Evolutionary conservation across 1,140 invertebrate species (phyloP), one percentile per base, ranked within the genome.

Genomic region (Drosophila orena): DNA sequence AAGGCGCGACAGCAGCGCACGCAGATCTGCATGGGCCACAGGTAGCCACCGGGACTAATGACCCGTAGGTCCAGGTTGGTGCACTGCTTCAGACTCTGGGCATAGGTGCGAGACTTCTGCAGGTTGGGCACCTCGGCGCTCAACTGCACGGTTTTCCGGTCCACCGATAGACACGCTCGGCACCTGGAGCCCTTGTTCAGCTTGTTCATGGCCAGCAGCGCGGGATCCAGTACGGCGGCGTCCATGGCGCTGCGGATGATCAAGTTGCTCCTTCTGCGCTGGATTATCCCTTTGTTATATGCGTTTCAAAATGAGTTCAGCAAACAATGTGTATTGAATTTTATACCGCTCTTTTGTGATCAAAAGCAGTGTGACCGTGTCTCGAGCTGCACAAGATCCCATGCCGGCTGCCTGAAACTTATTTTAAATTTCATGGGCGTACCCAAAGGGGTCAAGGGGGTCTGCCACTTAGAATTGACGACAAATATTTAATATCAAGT

Each of bases 11-110:
- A 91, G 17, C 88, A 91, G 1, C 88, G 84, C 5, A 85, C 30
- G 42, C 88, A 91, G 20, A 91, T 89, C 24, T 89, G 88, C 83
- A 77, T 80, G n/a, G 79, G 79, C 80, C 79, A 89, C 8, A 64
- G 47, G 46, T 84, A 89, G 27, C 85, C 85, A 8, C 80, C 73
- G 24, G 73, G 57, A 12, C 72, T 85, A 14, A 71, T 52, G 1
- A 54, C 52, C 5, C 50, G 76, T 20, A 89, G 34, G 6, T 79
- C 72, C 14, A 84, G 35, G 42, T 84, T 84, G 40, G 79, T 90
- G 22, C 79, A 90, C 58, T 80, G 84, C 2, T 71, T 78, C 52
- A 89, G 62, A 6, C 79, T 64, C 22, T 89, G 72, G 0, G 64
- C 85, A 34, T 89, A 89, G 3, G 85, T 89, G 3, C 85, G 77